Percentiles rank a stretch among this genome's conserved stretches.
phyloP scores from a whole-genome alignment of 2,888 invertebrate species.

The Trichacis sp. region DNA sequence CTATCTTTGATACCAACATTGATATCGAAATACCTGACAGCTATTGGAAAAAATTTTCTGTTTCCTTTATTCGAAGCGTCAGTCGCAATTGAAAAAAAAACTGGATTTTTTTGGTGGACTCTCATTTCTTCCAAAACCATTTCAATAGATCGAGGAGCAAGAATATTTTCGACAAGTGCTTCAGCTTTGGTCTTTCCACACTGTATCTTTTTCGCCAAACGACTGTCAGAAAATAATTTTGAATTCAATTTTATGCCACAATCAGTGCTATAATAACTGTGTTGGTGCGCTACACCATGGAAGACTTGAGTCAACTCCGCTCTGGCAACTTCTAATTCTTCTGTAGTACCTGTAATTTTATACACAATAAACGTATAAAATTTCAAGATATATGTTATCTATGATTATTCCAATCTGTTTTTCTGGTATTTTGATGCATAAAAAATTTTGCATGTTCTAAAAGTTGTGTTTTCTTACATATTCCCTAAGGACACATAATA shows the following conservation, averaged over 20 bases:
- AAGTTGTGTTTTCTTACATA: too few species aligned
- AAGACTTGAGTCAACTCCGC: conserved; percentile 43
- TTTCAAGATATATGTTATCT: too few species aligned
- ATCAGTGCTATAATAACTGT: conserved; percentile 44
- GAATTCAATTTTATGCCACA: conserved; percentile 41
- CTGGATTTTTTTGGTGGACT: not conserved
- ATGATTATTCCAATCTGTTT: too few species aligned
- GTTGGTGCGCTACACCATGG: conserved; percentile 46
- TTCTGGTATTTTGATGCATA: too few species aligned
- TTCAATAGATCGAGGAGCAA: conserved; percentile 33
- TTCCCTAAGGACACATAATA: too few species aligned
- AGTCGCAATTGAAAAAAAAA: conserved; percentile 15
- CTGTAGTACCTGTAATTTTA: conserved; percentile 12
- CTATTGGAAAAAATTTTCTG: conserved; percentile 13
- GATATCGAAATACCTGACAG: conserved; percentile 21
- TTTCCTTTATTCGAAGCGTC: conserved; percentile 23
- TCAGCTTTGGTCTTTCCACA: conserved; percentile 45
- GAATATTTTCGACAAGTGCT: conserved; percentile 43
- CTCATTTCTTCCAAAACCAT: conserved; percentile 15
- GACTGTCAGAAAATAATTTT: conserved; percentile 34
- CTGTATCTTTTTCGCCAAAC: conserved; percentile 34
- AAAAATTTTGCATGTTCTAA: too few species aligned
- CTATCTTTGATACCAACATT: conserved; percentile 14
- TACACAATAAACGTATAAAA: too few species aligned
- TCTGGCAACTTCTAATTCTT: conserved; percentile 40